Evolutionary conservation across 2,888 invertebrate genomes (phyloP), one percentile per base, ranked within the genome.

Genomic region (Protophormia terraenovae): DNA sequence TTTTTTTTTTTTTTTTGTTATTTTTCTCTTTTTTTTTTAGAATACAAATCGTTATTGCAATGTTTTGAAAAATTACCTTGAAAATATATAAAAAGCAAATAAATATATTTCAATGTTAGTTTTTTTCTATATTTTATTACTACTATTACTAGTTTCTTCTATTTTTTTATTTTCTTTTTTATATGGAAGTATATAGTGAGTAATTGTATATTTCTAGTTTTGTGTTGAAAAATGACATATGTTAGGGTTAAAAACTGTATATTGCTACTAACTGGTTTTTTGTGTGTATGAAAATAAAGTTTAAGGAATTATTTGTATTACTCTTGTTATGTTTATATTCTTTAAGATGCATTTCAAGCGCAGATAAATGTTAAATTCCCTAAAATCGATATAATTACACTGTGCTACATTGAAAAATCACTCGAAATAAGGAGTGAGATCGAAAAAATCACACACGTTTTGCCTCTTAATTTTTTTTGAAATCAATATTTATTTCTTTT

Each of bases 61-160:
- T 73, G 3, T 75, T 69, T 82, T 75, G 47, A 55, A 58, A 78
- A 78, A 83, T 45, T 67, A 67, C 77, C 77, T 83, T 73, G 72
- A 72, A 53, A 32, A 67, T 72, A 32, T 4, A 60, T 10, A 19
- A 50, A 55, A 69, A 69, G 35, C 24, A 58, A 67, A 67, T 72
- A 78, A 60, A 60, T 72, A 58, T 58, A 66, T 66, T 77, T 22
- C 64, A 53, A 47, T 53, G 53, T 75, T 75, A n/a, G n/a, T n/a
- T 55, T 64, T 71, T 69, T 32, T 35, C 53, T 22, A 14, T 60
- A 19, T 67, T 67, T 58, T 64, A 53, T 67, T 80, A 41, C 58
- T 41, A 32, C 38, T 72, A 32, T 38, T 55, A 45, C 55, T 32
- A 19, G 2, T 50, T 50, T 64, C 32, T 73, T 27, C 27, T 62